Conservation (phyloP, 2,797 vertebrate species). For the Botia kubotai region DNA sequence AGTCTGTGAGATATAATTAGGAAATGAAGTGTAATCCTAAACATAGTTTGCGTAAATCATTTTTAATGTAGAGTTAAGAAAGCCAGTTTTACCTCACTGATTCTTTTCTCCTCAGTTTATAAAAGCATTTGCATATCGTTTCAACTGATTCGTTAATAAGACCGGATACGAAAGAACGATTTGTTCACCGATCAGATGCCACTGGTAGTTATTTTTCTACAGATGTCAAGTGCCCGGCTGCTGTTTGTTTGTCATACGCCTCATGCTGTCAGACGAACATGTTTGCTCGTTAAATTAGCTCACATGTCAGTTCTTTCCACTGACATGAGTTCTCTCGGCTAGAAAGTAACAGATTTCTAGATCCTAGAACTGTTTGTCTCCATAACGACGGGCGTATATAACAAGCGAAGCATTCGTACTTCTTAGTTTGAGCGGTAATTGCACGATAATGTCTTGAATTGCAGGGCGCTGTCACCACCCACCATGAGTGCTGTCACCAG, state of each 20-base stretch:
- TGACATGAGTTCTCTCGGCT: conserved; percentile 2
- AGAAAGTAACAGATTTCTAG: conserved; percentile 18
- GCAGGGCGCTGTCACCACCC: background rate
- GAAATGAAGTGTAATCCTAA: background rate
- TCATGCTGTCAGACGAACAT: conserved; percentile 22
- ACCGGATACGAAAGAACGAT: background rate
- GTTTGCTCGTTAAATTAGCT: conserved; percentile 25
- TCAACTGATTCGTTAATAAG: background rate
- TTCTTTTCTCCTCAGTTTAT: background rate
- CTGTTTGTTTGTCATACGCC: conserved; percentile 22
- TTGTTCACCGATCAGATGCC: background rate
- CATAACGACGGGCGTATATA: conserved; percentile 6
- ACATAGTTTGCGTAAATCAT: background rate
- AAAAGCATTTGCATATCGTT: background rate
- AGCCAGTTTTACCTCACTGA: background rate
- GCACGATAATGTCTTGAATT: conserved; percentile 24
- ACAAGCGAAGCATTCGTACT: conserved; percentile 1
- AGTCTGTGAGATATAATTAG: background rate
- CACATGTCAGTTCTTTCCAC: conserved; percentile 12
- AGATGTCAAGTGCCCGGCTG: background rate
- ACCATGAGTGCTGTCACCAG: background rate
- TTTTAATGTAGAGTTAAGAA: background rate
- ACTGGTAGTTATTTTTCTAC: background rate
- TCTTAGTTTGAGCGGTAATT: conserved; percentile 13
- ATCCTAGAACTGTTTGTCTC: conserved; percentile 8